Conservation (phyloP, 92 coral and sea anemone species). For the Porites lobata region DNA sequence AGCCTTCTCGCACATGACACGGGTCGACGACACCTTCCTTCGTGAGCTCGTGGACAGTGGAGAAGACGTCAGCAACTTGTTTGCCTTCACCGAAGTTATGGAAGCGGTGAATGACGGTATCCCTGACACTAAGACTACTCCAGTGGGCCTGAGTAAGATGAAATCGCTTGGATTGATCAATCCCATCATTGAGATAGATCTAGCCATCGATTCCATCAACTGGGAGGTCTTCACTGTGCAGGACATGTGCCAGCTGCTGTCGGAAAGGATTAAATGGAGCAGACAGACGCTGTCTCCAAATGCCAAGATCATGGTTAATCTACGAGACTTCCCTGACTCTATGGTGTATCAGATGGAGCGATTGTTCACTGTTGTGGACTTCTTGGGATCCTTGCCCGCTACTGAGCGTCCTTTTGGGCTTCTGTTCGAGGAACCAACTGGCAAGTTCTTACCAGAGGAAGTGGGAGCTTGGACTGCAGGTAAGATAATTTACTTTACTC, state of each 20-base stretch:
- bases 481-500: background rate
- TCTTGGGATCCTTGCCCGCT: conserved; percentile 60
- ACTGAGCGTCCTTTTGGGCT: conserved; percentile 79
- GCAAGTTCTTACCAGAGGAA: conserved; percentile 80
- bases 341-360: conserved; percentile 70
- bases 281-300: conserved; percentile 45
- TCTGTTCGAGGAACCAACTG: conserved; percentile 79
- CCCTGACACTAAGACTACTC: conserved; percentile 49
- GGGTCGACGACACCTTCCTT: conserved; percentile 68
- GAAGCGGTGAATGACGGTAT: conserved; percentile 56
- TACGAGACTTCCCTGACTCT: conserved; percentile 82
- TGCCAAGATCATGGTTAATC: conserved; percentile 73
- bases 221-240: conserved; percentile 48
- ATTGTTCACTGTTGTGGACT: conserved; percentile 62
- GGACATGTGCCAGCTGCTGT: conserved; percentile 53
- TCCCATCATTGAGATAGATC: conserved; percentile 64
- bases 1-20: conserved; percentile 77
- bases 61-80: conserved; percentile 60
- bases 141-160: conserved; percentile 49
- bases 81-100: conserved; percentile 74
- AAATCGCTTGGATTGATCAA: conserved; percentile 34
- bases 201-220: conserved; percentile 39
- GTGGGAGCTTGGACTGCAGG: conserved; percentile 85
- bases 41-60: conserved; percentile 49
- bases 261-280: conserved; percentile 60